Evolutionary conservation across 2,888 invertebrate species (phyloP), one percentile per base, ranked within the genome.

Genomic region (Fragum sueziense): DNA sequence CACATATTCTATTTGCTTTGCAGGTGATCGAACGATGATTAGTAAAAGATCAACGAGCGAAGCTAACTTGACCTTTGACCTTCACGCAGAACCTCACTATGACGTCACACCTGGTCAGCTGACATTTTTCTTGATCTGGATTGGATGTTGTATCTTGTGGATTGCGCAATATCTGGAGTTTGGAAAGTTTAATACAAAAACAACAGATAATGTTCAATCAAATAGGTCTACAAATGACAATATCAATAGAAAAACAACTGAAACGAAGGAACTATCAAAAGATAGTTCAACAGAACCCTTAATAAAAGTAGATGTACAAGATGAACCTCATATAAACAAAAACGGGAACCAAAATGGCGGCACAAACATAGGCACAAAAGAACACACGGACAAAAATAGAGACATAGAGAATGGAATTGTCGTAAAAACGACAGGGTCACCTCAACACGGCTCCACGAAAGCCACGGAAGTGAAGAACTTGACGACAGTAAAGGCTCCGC

Each of bases 41-140:
- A 20, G 65, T 34, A 52, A 33, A 11, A n/a, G n/a, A n/a, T 51
- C 31, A 29, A 31, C 25, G 9, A 17, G 27, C 2, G 27, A 11
- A 14, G 14, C 22, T 1, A 62, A 61, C 34, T 22, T 22, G 70
- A 52, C 70, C 0, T 80, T 75, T 68, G 85, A 86, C 33, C 31
- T 67, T 1, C 86, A 86, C 41, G 76, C 81, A 27, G 68, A 75
- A n/a, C 82, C 85, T 3, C 87, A 86, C 52, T 33, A 74, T 71
- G 74, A 82, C 70, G 74, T 81, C 74, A 86, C 85, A 29, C 62
- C 80, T n/a, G 79, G 80, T 33, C 86, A 85, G 72, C 22, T 84
- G 37, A 82, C 83, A 0, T 75, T 85, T 61, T 74, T 83, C 54
- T 25, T 82, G 2, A 78, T 80, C 17, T 86, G 85, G 79, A 41